These are phyloP conservation scores for Morpho achilles DNA, from an alignment of 2,888 invertebrate species.

Conservation along the genomic window DNA sequence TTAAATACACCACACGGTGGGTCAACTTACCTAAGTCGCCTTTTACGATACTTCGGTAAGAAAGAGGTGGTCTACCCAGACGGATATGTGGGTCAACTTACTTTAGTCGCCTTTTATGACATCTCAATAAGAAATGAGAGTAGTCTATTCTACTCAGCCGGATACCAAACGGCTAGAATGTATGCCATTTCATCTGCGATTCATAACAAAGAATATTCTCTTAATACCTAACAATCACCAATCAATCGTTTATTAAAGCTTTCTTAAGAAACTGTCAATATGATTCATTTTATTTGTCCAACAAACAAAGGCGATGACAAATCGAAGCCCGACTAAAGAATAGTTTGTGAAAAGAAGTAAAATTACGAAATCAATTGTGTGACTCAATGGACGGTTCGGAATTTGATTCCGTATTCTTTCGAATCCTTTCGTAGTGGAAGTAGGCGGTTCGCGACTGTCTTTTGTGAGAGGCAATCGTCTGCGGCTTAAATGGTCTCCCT, in stretches of 20 bases:
- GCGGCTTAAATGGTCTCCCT: conserved; percentile 57
- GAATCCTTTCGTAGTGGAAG: conserved; percentile 50
- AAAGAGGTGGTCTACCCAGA: too few species aligned
- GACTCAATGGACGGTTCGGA: conserved; percentile 52
- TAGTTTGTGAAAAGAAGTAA: conserved; percentile 45
- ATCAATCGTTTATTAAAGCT: conserved; percentile 9
- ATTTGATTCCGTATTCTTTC: conserved; percentile 68
- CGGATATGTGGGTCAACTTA: too few species aligned
- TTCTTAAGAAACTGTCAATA: conserved; percentile 10
- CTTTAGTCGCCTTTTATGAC: too few species aligned
- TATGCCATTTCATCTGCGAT: neutral
- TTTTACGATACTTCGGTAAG: too few species aligned
- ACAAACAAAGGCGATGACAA: conserved; percentile 28
- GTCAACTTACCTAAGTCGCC: too few species aligned
- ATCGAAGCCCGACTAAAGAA: conserved; percentile 32
- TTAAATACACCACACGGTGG: too few species aligned
- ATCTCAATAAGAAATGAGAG: too few species aligned
- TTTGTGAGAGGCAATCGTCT: conserved; percentile 67
- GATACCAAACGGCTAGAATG: too few species aligned
- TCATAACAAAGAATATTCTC: neutral
- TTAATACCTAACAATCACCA: conserved; percentile 1
- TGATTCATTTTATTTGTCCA: conserved; percentile 10
- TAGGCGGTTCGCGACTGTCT: conserved; percentile 43
- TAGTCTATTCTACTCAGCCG: too few species aligned
- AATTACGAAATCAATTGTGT: conserved; percentile 64